Conservation (phyloP, 2,797 vertebrate genomes). For the Pogoniulus pusillus region DNA sequence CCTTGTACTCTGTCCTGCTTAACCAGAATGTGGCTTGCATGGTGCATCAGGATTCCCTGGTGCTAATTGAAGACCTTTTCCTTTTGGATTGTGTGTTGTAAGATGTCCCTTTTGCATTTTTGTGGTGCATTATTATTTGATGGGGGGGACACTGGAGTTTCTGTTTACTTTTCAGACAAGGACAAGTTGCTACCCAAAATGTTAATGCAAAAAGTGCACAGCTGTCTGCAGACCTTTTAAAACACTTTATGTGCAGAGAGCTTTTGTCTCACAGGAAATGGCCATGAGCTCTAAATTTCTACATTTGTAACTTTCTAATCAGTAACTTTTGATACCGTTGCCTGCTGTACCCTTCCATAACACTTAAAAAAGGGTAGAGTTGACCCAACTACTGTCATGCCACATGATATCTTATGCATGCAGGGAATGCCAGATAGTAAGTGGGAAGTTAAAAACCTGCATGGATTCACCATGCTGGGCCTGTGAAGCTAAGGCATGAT, state of each 20-base stretch:
- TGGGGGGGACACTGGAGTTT: background rate
- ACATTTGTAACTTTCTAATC: background rate
- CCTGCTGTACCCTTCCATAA: too few relatives aligned
- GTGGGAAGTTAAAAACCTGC: background rate
- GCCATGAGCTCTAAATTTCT: background rate
- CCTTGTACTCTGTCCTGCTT: rapidly evolving
- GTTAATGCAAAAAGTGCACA: background rate
- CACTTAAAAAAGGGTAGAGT: background rate
- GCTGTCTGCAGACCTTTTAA: background rate
- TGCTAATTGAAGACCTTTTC: background rate
- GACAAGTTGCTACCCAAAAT: background rate
- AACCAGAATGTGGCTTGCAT: rapidly evolving
- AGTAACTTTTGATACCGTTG: background rate
- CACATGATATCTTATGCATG: background rate
- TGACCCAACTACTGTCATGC: background rate
- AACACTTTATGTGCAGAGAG: background rate
- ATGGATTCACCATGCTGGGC: background rate
- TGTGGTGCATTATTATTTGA: background rate
- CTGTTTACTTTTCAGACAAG: background rate
- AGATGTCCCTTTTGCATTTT: background rate
- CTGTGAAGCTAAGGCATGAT: background rate
- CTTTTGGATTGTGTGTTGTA: rapidly evolving
- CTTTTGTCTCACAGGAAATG: background rate
- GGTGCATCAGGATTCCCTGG: background rate
- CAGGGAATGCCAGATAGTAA: background rate